Percentiles rank a stretch among this genome's conserved stretches.
Evolutionary conservation across 1,140 invertebrate genomes (phyloP).

Genomic region (Gryon sp.): DNA sequence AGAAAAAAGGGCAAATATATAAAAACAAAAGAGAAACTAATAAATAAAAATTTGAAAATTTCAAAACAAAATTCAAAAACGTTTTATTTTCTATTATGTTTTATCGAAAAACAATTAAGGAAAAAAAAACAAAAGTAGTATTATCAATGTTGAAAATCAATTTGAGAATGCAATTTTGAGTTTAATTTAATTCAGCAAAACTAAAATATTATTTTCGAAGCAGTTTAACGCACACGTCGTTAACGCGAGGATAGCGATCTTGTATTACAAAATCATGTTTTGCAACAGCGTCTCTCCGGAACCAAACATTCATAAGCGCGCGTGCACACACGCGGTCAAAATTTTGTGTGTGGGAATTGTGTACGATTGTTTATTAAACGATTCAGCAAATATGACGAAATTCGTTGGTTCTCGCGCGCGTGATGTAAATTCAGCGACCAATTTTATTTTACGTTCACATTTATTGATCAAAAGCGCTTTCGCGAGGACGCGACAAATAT

Average conservation of each 20-base stretch:
- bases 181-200: too few species aligned
- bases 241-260: constrained; percentile 20
- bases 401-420: not conserved
- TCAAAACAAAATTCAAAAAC: too few species aligned
- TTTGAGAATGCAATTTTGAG: too few species aligned
- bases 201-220: not conserved
- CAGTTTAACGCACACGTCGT: not conserved
- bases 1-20: too few species aligned
- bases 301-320: too few species aligned
- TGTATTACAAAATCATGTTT: constrained; percentile 26
- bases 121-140: too few species aligned
- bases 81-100: too few species aligned
- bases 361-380: constrained; percentile 36
- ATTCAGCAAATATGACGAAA: constrained; percentile 36
- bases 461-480: constrained; percentile 25
- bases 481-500: not conserved
- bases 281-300: constrained; percentile 9
- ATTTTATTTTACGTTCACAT: constrained; percentile 28
- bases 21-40: too few species aligned
- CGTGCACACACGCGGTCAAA: too few species aligned
- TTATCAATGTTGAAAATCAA: too few species aligned
- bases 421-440: constrained; percentile 6
- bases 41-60: too few species aligned
- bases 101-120: too few species aligned
- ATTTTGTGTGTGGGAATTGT: not conserved